Conservation (phyloP, 1,140 invertebrate species). For the Drosophila fuyamai region DNA sequence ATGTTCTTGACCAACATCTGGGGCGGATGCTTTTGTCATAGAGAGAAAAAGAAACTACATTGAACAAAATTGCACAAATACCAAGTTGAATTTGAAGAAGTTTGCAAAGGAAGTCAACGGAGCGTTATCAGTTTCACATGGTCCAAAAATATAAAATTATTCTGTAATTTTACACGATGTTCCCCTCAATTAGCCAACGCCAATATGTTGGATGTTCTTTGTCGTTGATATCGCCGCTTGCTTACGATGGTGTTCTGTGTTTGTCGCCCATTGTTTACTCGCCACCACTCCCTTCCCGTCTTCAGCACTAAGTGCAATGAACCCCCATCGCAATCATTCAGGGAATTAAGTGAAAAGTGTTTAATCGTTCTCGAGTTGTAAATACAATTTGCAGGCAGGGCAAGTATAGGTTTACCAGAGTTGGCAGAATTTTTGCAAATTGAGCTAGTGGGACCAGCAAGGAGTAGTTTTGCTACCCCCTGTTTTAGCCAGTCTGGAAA, state of each 20-base stretch:
- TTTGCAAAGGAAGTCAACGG: constrained; percentile 51
- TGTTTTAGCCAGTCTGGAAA: constrained; percentile 2
- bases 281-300: neutral
- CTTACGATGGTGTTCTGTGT: constrained; percentile 34
- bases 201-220: constrained; percentile 38
- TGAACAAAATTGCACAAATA: neutral
- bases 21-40: constrained; percentile 67
- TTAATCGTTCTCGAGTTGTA: constrained; percentile 50
- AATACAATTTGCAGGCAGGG: neutral
- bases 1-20: constrained; percentile 62
- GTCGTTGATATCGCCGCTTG: constrained; percentile 25
- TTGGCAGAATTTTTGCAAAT: constrained; percentile 23
- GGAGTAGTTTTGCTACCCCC: constrained; percentile 27
- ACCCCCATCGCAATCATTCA: constrained; percentile 41
- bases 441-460: constrained; percentile 37
- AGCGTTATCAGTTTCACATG: constrained; percentile 8
- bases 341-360: constrained; percentile 44
- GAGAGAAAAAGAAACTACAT: constrained; percentile 13
- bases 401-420: too few relatives aligned
- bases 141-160: constrained; percentile 45
- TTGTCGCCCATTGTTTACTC: constrained; percentile 43
- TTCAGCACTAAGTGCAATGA: constrained; percentile 45
- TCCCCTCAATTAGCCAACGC: constrained; percentile 51
- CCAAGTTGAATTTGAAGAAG: neutral
- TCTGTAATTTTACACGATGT: constrained; percentile 42